Evolutionary conservation across 2,113 vertebrate genomes (phyloP), one percentile per base, ranked within the genome.

Genomic region (Myrmophylax atrothorax): DNA sequence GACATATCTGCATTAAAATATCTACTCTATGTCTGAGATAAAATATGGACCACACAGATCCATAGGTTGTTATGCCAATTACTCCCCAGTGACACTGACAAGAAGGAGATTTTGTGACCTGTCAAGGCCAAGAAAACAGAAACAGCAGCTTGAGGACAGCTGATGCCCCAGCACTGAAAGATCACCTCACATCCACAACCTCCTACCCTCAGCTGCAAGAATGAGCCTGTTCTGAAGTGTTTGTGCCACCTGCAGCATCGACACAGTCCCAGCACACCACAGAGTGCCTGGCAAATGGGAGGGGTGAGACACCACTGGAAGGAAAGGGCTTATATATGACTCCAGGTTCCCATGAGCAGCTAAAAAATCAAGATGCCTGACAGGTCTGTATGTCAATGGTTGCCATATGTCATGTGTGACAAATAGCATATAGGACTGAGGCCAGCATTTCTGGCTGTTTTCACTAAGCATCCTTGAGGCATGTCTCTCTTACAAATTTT

Each of bases 41-140:
- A 91, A 90, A 89, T 49, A 40, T 7, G 23, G 92, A 66, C 82
- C 80, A 66, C 50, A 55, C 46, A 74, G 70, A 89, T 70, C 56
- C n/a, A 38, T 46, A 15, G 22, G 16, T 73, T 89, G 76, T 81
- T 86, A 55, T 12, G 29, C 49, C 63, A 91, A 14, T 95, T 95
- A 72, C 66, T 95, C 66, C 40, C 25, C 33, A 55, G 56, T 86
- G 88, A 88, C 87, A 90, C 38, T 7, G 53, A n/a, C 64, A 47
- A 67, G 31, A 74, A 67, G 50, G 84, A 94, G 79, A 90, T 89
- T 82, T 90, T 5, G 8, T 94, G 92, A 89, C 79, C 67, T 62
- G 47, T 63, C 53, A 84, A 91, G 50, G 69, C 73, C 49, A 47
- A 72, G 33, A 73, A 89, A 77, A 74, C 18, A 81, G 10, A 37